phyloP scores from a whole-genome alignment of 2,888 invertebrate genomes.

The Ischnus inquisitorius region DNA sequence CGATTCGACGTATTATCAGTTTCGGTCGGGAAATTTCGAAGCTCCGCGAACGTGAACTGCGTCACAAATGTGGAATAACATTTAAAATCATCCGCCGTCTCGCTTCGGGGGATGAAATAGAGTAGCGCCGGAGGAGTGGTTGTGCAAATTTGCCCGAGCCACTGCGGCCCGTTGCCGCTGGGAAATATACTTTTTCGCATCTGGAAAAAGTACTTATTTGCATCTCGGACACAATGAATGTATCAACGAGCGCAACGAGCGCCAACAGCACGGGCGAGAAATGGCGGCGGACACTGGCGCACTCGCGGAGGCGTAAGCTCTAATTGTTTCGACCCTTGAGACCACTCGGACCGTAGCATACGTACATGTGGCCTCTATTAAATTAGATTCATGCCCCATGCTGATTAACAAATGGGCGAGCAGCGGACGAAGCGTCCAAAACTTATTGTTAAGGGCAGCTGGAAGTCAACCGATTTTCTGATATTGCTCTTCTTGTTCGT shows the following conservation, averaged over 20 bases:
- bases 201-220: slow-evolving; percentile 49
- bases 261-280: not conserved
- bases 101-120: not conserved
- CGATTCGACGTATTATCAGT: not conserved
- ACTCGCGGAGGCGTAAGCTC: slow-evolving; percentile 25
- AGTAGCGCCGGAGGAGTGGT: not conserved
- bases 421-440: not conserved
- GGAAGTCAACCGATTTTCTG: not conserved
- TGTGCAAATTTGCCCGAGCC: not conserved
- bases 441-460: not conserved
- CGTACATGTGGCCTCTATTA: not conserved
- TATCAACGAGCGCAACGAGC: slow-evolving; percentile 28
- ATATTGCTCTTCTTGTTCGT: too few relatives aligned
- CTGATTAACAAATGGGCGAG: slow-evolving; percentile 19
- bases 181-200: not conserved
- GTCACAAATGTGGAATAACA: not conserved
- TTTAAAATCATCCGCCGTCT: not conserved
- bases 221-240: slow-evolving; percentile 53
- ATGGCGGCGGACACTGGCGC: too few relatives aligned
- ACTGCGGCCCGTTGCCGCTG: not conserved
- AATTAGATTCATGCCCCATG: not conserved
- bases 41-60: not conserved
- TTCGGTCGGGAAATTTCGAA: not conserved
- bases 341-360: slow-evolving; percentile 39
- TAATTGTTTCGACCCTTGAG: slow-evolving; percentile 61